phyloP scores from a whole-genome alignment of 2,888 invertebrate genomes.

The Epistrophe eligans region DNA sequence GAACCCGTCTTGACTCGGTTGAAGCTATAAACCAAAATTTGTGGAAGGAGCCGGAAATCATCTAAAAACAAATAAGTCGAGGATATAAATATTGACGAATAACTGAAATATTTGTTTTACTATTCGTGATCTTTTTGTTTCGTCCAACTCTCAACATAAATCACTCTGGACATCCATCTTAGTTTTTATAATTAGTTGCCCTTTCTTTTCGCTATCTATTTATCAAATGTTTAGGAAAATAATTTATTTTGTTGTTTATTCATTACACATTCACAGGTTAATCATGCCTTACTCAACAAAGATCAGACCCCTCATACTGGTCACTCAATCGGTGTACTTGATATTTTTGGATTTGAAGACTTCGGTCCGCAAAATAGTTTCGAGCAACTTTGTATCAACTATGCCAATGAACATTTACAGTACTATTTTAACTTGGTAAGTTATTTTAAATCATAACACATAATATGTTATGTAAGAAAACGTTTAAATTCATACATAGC shows the following conservation, averaged over 20 bases:
- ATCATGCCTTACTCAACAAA: conserved; percentile 96
- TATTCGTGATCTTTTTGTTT: no score
- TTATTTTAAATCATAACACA: neutral
- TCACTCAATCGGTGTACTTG: conserved; percentile 96
- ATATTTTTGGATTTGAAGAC: conserved; percentile 99
- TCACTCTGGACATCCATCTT: no score
- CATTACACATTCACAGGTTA: conserved; percentile 83
- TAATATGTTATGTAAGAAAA: neutral
- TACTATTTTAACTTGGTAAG: conserved; percentile 93
- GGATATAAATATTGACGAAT: no score
- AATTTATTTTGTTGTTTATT: neutral
- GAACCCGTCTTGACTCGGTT: no score
- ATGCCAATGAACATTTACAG: conserved; percentile 98
- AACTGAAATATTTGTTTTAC: no score
- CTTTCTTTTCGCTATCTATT: no score
- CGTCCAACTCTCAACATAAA: no score
- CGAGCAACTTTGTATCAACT: conserved; percentile 98
- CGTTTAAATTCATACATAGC: conserved; percentile 85
- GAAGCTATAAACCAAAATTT: no score
- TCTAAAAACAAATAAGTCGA: no score
- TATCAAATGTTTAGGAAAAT: neutral
- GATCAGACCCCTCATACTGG: conserved; percentile 96
- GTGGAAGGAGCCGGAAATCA: no score
- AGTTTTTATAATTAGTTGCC: no score
- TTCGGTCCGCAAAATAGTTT: conserved; percentile 96